phyloP scores from a whole-genome alignment of 1,140 invertebrate species.

The Plodia interpunctella region DNA sequence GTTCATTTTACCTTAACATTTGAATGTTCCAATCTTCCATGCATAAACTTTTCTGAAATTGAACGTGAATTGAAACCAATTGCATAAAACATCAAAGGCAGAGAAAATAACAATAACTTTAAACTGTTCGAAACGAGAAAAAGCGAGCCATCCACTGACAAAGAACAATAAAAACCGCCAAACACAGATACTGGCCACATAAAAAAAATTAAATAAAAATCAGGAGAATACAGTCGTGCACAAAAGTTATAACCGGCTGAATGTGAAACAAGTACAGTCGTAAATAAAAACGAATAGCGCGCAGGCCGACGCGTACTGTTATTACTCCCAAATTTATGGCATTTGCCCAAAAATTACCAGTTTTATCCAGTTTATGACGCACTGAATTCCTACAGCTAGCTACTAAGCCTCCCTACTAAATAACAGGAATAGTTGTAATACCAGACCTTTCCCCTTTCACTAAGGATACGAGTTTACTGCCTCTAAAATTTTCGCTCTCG shows the following conservation, averaged over 20 bases:
- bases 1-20: too few relatives aligned
- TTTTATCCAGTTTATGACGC: constrained; percentile 42
- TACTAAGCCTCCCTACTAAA: constrained; percentile 1
- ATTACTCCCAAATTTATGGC: constrained; percentile 61
- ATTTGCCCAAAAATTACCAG: constrained; percentile 59
- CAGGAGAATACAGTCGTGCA: constrained; percentile 48
- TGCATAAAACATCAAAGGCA: not conserved
- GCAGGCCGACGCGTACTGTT: constrained; percentile 48
- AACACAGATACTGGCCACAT: constrained; percentile 39
- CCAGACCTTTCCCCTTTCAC: too few relatives aligned
- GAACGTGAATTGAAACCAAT: not conserved
- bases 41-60: not conserved
- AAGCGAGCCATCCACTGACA: constrained; percentile 27
- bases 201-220: constrained; percentile 50
- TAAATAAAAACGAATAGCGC: constrained; percentile 68
- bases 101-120: constrained; percentile 13
- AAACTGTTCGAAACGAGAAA: constrained; percentile 15
- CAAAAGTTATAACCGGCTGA: constrained; percentile 59
- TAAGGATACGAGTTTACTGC: too few relatives aligned
- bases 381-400: constrained; percentile 18
- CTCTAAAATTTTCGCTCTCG: too few relatives aligned
- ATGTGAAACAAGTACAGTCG: constrained; percentile 68
- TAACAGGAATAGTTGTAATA: not conserved
- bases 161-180: constrained; percentile 35
- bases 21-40: too few relatives aligned